phyloP scores from a whole-genome alignment of 2,113 vertebrate species.

The Pomatorhinus ruficollis region DNA sequence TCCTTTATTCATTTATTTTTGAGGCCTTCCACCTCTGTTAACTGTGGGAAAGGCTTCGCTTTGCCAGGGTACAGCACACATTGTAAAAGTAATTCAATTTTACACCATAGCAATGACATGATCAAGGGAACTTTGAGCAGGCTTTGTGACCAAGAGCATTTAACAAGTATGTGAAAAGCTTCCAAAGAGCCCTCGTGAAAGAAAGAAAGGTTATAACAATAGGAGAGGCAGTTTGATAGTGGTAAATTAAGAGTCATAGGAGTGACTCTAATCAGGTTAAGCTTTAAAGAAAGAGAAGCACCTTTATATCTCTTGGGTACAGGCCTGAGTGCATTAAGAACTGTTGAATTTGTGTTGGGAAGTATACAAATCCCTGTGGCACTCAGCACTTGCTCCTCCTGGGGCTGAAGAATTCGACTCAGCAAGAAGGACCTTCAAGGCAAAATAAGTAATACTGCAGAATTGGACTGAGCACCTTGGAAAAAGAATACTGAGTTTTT shows the following conservation, averaged over 20 bases:
- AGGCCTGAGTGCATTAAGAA: constrained; percentile 31
- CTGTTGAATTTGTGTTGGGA: not conserved
- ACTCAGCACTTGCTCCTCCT: not conserved
- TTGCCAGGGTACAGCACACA: constrained; percentile 38
- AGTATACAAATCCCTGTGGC: not conserved
- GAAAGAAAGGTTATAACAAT: constrained; percentile 60
- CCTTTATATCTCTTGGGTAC: not conserved
- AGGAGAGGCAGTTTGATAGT: constrained; percentile 46
- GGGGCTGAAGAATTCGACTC: not conserved
- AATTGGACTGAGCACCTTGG: not conserved
- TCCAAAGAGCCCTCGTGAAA: constrained; percentile 41
- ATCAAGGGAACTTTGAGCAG: constrained; percentile 69
- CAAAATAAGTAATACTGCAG: not conserved
- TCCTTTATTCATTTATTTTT: constrained; percentile 23
- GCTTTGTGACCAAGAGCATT: constrained; percentile 69
- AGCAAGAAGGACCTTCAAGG: not conserved
- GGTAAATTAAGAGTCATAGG: constrained; percentile 49
- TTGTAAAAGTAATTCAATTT: constrained; percentile 77
- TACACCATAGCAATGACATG: constrained; percentile 74
- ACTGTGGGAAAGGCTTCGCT: constrained; percentile 61
- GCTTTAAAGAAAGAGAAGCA: constrained; percentile 41
- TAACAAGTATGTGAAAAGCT: constrained; percentile 73
- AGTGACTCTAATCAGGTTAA: constrained; percentile 45
- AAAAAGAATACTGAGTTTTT: not conserved
- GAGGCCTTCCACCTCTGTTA: constrained; percentile 25